Evolutionary conservation across 2,113 vertebrate genomes (phyloP).

Genomic region (Caloenas nicobarica): DNA sequence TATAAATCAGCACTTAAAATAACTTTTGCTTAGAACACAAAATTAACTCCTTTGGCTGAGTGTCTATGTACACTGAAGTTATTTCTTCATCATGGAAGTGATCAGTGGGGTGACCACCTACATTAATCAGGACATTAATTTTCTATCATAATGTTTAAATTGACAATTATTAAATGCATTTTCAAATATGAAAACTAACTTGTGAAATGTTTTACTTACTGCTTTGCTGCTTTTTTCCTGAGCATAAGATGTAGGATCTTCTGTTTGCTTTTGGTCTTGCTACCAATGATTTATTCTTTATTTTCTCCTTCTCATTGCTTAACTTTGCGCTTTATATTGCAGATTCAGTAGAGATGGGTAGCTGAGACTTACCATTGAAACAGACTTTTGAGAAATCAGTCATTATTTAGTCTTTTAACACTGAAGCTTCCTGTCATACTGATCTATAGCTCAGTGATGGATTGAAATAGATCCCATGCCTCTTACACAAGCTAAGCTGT

Average conservation of each 20-base stretch:
- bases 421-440: background rate
- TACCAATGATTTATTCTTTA: background rate
- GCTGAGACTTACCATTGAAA: background rate
- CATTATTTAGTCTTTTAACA: background rate
- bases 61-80: background rate
- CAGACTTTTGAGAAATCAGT: background rate
- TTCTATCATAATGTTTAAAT: background rate
- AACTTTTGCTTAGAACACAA: background rate
- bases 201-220: background rate
- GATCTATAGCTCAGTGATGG: background rate
- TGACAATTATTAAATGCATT: background rate
- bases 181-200: background rate
- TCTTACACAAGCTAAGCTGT: background rate
- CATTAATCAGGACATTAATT: background rate
- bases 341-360: background rate
- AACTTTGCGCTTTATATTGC: background rate
- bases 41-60: rapidly evolving
- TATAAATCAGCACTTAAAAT: background rate
- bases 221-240: background rate
- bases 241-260: background rate
- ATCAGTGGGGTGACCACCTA: background rate
- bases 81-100: background rate
- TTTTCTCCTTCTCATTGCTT: background rate
- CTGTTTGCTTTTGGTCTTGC: background rate
- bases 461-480: background rate